Conservation (phyloP, 2,113 vertebrate species). For the Xyliphius kryptos region DNA sequence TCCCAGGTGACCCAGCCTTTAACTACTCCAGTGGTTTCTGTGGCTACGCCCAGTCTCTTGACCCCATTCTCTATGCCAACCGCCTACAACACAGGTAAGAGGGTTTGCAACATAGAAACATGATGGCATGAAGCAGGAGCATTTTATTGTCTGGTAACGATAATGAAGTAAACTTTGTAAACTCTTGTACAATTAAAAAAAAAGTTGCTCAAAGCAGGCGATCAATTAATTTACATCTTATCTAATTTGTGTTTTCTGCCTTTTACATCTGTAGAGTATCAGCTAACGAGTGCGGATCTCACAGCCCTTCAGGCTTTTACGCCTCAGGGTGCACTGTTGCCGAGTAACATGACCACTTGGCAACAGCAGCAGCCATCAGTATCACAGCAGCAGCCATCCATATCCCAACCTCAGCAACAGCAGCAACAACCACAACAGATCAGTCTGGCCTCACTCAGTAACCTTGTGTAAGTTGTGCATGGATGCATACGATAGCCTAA, state of each 20-base stretch:
- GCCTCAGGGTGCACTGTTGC: conserved; percentile 78
- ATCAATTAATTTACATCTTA: no score
- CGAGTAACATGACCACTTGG: conserved; percentile 86
- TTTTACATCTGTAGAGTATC: conserved; percentile 95
- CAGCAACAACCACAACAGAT: conserved; percentile 73
- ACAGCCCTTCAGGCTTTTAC: conserved; percentile 87
- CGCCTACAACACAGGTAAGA: conserved; percentile 69
- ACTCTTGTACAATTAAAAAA: no score
- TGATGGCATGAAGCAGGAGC: no score
- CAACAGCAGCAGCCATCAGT: conserved; percentile 74
- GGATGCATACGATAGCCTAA: no score
- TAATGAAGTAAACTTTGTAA: no score
- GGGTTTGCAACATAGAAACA: no score
- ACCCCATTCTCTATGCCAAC: conserved; percentile 74
- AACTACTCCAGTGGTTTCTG: conserved; percentile 86
- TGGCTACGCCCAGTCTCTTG: conserved; percentile 85
- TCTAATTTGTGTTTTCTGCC: no score
- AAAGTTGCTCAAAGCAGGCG: no score
- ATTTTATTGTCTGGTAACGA: no score
- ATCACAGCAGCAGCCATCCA: conserved; percentile 70
- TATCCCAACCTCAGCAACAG: conserved; percentile 53
- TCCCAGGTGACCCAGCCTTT: conserved; percentile 81
- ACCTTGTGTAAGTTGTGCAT: conserved; percentile 77
- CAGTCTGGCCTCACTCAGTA: conserved; percentile 84
- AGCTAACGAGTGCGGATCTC: conserved; percentile 87